These are phyloP conservation scores for Corticium candelabrum DNA, from an alignment of 37 sponge, comb jelly and placozoan genomes.

Conservation along the genomic window DNA sequence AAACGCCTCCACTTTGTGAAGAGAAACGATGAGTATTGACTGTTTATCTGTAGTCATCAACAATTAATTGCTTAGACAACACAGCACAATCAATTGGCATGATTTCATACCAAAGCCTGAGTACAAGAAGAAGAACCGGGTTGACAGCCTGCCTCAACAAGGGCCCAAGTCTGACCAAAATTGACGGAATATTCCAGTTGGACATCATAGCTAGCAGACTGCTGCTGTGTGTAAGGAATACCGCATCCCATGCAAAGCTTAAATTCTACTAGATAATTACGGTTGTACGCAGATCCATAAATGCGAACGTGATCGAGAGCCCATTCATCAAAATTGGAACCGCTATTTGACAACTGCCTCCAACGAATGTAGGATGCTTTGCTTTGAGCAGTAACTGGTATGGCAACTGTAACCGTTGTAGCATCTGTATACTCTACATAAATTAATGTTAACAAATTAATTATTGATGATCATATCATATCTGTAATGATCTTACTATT, in stretches of 20 bases:
- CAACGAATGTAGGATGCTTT: not conserved
- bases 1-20: not conserved
- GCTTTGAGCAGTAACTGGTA: not conserved
- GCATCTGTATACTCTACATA: not conserved
- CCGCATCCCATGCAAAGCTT: not conserved
- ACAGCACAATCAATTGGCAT: no score
- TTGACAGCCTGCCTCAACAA: not conserved
- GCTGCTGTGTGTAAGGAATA: not conserved
- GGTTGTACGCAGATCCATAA: not conserved
- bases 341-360: not conserved
- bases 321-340: not conserved
- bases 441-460: no score
- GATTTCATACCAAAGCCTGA: no score
- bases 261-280: not conserved
- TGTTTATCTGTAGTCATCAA: no score
- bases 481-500: no score
- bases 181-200: not conserved
- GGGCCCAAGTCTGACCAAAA: not conserved
- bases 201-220: not conserved
- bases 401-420: not conserved
- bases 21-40: not conserved
- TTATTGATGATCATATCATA: no score
- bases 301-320: not conserved
- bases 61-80: no score
- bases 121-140: not conserved